Percentiles rank a stretch among this genome's conserved stretches.
Evolutionary conservation across 2,888 invertebrate species (phyloP).

Genomic region (Lepeophtheirus nordmannii): DNA sequence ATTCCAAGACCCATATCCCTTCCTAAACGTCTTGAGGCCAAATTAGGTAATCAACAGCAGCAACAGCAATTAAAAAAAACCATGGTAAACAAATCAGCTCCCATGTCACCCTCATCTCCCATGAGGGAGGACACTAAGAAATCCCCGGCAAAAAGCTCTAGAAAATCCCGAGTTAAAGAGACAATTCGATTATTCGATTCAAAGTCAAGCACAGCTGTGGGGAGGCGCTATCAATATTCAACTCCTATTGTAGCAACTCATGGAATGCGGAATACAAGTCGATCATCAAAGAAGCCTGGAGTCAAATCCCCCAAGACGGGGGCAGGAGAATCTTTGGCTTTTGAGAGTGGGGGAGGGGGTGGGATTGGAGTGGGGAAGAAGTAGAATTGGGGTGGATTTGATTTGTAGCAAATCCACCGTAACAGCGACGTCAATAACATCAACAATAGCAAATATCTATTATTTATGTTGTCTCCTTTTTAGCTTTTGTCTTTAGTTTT

Average conservation of each 20-base stretch:
- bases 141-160: not conserved
- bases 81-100: not conserved
- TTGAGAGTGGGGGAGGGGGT: not conserved
- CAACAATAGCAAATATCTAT: too few species aligned
- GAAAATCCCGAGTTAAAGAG: constrained; percentile 22
- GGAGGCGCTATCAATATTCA: not conserved
- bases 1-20: constrained; percentile 24
- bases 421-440: too few species aligned
- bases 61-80: not conserved
- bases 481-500: too few species aligned
- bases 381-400: too few species aligned
- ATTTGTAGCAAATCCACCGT: too few species aligned
- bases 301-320: constrained; percentile 19
- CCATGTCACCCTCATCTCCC: too few species aligned
- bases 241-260: constrained; percentile 4
- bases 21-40: constrained; percentile 20
- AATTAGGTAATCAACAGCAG: not conserved
- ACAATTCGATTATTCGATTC: constrained; percentile 17
- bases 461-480: too few species aligned
- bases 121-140: not conserved
- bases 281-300: not conserved
- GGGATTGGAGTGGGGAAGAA: not conserved
- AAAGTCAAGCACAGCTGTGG: not conserved
- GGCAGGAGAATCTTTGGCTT: constrained; percentile 21
- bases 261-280: not conserved